Percentiles rank a stretch among this genome's conserved stretches.
Evolutionary conservation across 2,888 invertebrate genomes (phyloP).

Genomic region (Linyphia triangularis): DNA sequence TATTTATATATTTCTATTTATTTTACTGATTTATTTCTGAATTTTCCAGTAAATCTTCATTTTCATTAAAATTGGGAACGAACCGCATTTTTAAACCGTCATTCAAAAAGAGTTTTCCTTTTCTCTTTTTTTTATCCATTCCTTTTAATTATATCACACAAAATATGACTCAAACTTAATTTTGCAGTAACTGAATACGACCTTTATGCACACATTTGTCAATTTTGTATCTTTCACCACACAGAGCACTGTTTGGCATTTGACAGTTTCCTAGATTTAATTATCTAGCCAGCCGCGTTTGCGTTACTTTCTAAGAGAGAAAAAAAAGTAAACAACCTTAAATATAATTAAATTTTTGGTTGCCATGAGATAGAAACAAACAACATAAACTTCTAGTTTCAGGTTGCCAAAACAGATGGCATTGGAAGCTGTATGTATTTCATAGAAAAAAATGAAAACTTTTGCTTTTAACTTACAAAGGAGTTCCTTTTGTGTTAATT

Average conservation of each 20-base stretch:
- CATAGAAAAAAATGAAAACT: too few relatives aligned
- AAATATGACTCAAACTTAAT: neutral
- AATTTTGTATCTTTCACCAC: constrained; percentile 17
- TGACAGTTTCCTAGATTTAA: constrained; percentile 40
- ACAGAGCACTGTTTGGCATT: neutral
- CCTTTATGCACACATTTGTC: constrained; percentile 6
- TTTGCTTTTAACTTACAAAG: too few relatives aligned
- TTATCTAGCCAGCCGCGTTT: neutral
- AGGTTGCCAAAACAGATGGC: neutral
- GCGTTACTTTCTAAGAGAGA: neutral
- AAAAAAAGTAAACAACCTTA: neutral
- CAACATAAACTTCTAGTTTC: neutral
- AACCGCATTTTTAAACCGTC: too few relatives aligned
- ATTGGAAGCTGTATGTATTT: too few relatives aligned
- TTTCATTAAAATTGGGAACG: too few relatives aligned
- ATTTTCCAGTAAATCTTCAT: too few relatives aligned
- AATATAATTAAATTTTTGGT: neutral
- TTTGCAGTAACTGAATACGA: neutral
- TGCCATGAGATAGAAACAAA: neutral
- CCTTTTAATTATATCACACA: neutral
- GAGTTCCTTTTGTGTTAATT: too few relatives aligned
- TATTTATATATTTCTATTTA: too few relatives aligned
- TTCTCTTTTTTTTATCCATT: too few relatives aligned
- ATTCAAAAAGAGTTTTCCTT: too few relatives aligned
- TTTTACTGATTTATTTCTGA: too few relatives aligned